Conservation (phyloP, 1,140 invertebrate species). For the Drosophila arizonae region DNA sequence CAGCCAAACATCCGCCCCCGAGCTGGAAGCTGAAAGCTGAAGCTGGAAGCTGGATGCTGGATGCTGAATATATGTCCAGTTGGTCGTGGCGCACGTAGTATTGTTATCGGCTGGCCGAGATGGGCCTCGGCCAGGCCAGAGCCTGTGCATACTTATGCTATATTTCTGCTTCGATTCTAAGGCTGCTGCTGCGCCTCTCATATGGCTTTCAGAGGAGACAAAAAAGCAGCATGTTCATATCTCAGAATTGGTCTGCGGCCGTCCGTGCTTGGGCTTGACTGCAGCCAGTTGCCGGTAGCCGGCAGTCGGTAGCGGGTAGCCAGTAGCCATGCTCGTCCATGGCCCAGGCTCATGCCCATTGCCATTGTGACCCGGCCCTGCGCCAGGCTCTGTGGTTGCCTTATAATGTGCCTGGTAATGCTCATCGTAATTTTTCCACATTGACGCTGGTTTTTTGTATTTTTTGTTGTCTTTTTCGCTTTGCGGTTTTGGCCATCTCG, state of each 20-base stretch:
- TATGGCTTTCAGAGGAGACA: slow-evolving; percentile 47
- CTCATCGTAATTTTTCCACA: slow-evolving; percentile 82
- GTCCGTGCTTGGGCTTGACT: slow-evolving; percentile 11
- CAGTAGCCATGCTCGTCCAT: no score
- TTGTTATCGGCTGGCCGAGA: slow-evolving; percentile 67
- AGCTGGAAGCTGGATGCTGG: not conserved
- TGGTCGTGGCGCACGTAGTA: slow-evolving; percentile 73
- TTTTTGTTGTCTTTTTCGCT: slow-evolving; percentile 5
- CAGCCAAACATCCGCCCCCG: slow-evolving; percentile 42
- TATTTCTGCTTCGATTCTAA: slow-evolving; percentile 48
- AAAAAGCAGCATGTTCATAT: slow-evolving; percentile 66
- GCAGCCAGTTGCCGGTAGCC: slow-evolving; percentile 40
- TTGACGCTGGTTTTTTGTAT: slow-evolving; percentile 62
- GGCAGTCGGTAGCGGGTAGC: slow-evolving; percentile 42
- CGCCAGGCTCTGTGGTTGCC: slow-evolving; percentile 41
- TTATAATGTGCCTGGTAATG: slow-evolving; percentile 81
- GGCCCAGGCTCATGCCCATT: slow-evolving; percentile 18
- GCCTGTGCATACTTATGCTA: slow-evolving; percentile 61
- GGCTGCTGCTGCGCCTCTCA: slow-evolving; percentile 41
- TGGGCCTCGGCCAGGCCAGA: slow-evolving; percentile 27
- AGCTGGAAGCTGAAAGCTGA: slow-evolving; percentile 7
- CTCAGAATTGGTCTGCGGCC: slow-evolving; percentile 76
- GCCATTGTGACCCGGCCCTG: slow-evolving; percentile 54
- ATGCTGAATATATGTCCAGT: slow-evolving; percentile 19
- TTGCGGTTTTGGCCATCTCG: slow-evolving; percentile 65